A percentile compares a stretch with the other conserved stretches of the same genome.
These are phyloP conservation scores for Ricordea florida DNA, from an alignment of 92 coral and sea anemone species.

Conservation along the genomic window DNA sequence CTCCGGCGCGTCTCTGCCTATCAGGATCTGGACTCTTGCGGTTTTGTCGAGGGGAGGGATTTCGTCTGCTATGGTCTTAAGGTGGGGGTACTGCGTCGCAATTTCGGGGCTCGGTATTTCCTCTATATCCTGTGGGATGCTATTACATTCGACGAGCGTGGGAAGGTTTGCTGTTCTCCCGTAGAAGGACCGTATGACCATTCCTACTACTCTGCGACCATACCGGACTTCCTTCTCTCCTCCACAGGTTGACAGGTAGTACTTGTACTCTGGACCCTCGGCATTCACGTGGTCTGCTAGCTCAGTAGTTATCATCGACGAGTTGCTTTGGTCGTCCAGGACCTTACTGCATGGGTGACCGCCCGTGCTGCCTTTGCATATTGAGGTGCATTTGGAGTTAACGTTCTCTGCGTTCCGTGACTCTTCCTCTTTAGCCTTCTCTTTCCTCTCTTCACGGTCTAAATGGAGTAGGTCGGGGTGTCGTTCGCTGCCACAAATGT, in stretches of 20 bases:
- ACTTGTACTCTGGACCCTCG: slow-evolving; percentile 38
- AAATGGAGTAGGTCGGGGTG: slow-evolving; percentile 24
- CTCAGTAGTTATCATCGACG: slow-evolving; percentile 33
- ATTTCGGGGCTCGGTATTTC: slow-evolving; percentile 45
- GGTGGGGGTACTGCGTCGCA: slow-evolving; percentile 18
- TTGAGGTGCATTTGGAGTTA: slow-evolving; percentile 14
- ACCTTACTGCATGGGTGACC: slow-evolving; percentile 32
- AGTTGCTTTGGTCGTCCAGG: slow-evolving; percentile 47
- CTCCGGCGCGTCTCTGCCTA: slow-evolving; percentile 61
- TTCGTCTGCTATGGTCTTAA: slow-evolving; percentile 21
- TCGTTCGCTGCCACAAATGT: slow-evolving; percentile 25
- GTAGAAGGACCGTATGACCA: slow-evolving; percentile 16
- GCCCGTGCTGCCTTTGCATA: slow-evolving; percentile 18
- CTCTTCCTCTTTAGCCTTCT: background rate
- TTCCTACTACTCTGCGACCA: slow-evolving; percentile 30
- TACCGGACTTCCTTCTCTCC: slow-evolving; percentile 25
- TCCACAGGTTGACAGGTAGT: slow-evolving; percentile 46
- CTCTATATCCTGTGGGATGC: slow-evolving; percentile 47
- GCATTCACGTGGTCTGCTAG: slow-evolving; percentile 40
- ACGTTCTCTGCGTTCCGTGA: background rate
- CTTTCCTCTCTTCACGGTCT: background rate
- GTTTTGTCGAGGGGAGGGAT: slow-evolving; percentile 36
- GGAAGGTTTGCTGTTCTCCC: slow-evolving; percentile 27
- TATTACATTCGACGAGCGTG: slow-evolving; percentile 41
- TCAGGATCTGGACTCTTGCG: slow-evolving; percentile 37